phyloP scores from a whole-genome alignment of 1,140 invertebrate species.

The Cecropterus lyciades region DNA sequence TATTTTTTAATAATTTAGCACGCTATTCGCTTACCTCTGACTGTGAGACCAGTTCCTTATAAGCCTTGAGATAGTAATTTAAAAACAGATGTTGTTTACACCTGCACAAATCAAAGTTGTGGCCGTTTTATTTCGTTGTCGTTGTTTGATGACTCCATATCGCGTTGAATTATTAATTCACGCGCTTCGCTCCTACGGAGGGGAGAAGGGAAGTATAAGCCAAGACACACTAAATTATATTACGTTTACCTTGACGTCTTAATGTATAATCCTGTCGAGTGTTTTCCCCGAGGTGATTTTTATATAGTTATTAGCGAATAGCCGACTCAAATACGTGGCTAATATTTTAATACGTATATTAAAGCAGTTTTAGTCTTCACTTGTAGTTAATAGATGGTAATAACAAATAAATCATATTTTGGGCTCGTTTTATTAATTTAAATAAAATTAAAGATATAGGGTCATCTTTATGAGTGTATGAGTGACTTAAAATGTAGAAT shows the following conservation, averaged over 20 bases:
- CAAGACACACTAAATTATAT: slow-evolving; percentile 29
- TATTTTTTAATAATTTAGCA: too few relatives aligned
- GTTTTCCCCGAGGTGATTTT: slow-evolving; percentile 6
- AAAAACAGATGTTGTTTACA: slow-evolving; percentile 46
- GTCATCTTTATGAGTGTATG: too few relatives aligned
- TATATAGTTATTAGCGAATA: not conserved
- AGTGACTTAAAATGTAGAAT: too few relatives aligned
- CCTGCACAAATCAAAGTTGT: slow-evolving; percentile 45
- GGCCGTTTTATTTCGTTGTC: slow-evolving; percentile 39
- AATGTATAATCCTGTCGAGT: slow-evolving; percentile 17
- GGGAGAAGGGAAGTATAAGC: too few relatives aligned
- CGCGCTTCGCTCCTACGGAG: slow-evolving; percentile 32
- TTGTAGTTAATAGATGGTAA: too few relatives aligned
- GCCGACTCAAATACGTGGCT: too few relatives aligned
- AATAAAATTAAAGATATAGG: too few relatives aligned
- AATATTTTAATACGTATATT: too few relatives aligned
- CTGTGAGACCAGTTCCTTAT: not conserved
- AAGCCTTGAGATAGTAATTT: slow-evolving; percentile 36
- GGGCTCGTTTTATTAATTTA: too few relatives aligned
- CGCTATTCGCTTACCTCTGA: not conserved
- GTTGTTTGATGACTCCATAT: slow-evolving; percentile 42
- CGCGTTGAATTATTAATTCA: slow-evolving; percentile 45
- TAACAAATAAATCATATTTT: too few relatives aligned
- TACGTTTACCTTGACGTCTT: slow-evolving; percentile 19
- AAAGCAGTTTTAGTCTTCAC: too few relatives aligned